Base-by-base conservation (phyloP, 2,888 invertebrate species). In the Abrostola tripartita region DNA sequence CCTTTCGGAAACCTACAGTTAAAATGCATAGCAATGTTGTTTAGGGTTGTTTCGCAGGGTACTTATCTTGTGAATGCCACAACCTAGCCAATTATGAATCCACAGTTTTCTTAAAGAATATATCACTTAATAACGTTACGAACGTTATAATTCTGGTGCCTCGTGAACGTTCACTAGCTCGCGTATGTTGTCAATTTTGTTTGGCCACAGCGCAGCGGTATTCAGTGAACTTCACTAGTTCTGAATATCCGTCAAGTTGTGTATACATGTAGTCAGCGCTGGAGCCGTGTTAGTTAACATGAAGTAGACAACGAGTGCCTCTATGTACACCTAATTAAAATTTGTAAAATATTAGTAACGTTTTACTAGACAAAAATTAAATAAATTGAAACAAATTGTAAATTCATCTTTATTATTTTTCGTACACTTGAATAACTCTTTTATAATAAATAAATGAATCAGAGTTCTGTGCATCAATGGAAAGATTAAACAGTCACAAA, bases 211-310 rank as follows among this genome's bases (percentile, higher is more conserved):
- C 24, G 24, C 24, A 24, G 50, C 55, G 36, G 24, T 58, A 51
- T 47, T 59, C 58, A 40, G 24, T 44, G 52, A 55, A 58, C 57
- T 55, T 57, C 53, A 56, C 62, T 12, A 55, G 57, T 49, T 70
- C 37, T 51, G 61, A 65, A 75, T 71, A 74, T 35, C 38, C 50
- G 38, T 11, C 75, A 75, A 65, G 65, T 65, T 54, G 47, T 70
- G 65, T 51, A 64, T 53, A 70, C 52, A 64, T 50, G 35, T 54
- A 38, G 57, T 41, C 49, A 11, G 9, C 24, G 52, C 36, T 49
- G 54, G 36, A 58, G 24, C 41, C 35, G 37, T 49, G 10, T 42
- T 41, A 12, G 6, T n/a, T n/a, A 6, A 37, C 6, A 11, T 10
- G 40, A 9, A 52, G 24, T 10, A 12, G 37, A 38, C 41, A 14